These are phyloP conservation scores for Capitella teleta DNA, from an alignment of 1,140 invertebrate species.

Conservation along the genomic window DNA sequence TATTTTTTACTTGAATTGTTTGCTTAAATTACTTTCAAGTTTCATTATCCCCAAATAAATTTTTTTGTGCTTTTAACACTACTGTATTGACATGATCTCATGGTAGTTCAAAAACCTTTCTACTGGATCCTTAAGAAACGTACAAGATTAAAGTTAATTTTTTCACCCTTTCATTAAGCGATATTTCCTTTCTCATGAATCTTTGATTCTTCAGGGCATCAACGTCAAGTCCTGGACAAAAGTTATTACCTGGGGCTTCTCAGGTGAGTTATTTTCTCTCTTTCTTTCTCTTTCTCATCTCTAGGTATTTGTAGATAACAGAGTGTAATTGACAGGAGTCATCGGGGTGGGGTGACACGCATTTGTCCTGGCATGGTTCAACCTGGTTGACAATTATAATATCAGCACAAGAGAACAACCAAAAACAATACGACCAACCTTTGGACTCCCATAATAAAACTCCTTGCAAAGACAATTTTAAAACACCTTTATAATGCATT, in stretches of 20 bases:
- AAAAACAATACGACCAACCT: neutral
- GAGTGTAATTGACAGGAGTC: no score
- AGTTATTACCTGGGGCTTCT: slow-evolving; percentile 69
- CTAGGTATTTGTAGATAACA: neutral
- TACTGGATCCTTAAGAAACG: neutral
- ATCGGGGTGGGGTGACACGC: no score
- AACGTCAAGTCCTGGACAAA: slow-evolving; percentile 66
- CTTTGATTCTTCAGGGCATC: slow-evolving; percentile 17
- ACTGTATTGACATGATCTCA: neutral
- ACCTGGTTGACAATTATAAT: neutral
- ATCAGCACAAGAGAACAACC: neutral
- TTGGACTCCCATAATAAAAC: no score
- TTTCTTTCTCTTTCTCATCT: neutral
- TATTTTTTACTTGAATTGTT: neutral
- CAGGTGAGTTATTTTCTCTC: slow-evolving; percentile 36
- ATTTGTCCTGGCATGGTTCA: neutral
- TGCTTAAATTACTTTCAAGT: neutral
- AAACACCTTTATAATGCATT: no score
- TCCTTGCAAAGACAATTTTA: no score
- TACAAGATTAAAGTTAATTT: neutral
- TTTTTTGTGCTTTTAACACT: neutral
- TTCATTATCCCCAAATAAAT: neutral
- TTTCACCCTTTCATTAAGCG: neutral
- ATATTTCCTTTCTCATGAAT: neutral
- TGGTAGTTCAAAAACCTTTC: neutral